Evolutionary conservation across 1,140 invertebrate genomes (phyloP), one percentile per base, ranked within the genome.

Genomic region (Ruditapes philippinarum): DNA sequence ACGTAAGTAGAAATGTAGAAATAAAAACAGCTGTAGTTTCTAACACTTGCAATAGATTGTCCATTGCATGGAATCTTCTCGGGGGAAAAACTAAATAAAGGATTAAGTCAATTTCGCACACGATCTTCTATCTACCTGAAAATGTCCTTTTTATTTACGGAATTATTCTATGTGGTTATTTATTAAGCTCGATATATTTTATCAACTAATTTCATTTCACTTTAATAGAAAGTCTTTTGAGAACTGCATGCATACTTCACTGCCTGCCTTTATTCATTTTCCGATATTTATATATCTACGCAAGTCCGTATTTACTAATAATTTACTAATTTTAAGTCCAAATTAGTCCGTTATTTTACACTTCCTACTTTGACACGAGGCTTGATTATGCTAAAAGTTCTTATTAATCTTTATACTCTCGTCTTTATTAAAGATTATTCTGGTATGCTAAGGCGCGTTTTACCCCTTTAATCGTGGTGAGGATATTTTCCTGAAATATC

Each of bases 401-500:
- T 57, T 70, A 38, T 11, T 36, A 40, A 70, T 70, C 65, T 70
- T 70, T 70, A n/a, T n/a, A 70, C 36, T 40, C 33, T 17, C 33
- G 65, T 70, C 65, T 36, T 9, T 70, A 38, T 19, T 7, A 70
- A 22, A 36, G 65, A 70, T 38, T 70, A 70, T 70, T 78, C 74
- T 22, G 17, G 31, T 31, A 78, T 78, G 54, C 31, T 78, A 57
- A 78, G 42, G 74, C 49, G 74, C 74, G 74, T 54, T 25, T 54
- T 78, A 78, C 33, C 74, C 74, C 33, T 78, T 78, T 31, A 51
- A 51, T 78, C 74, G 45, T 40, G 49, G 74, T 54, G 31, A 51
- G 74, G 74, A 36, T 78, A 51, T 49, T 31, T 57, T 78, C 74
- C 74, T 78, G 74, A 78, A 78, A 78, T 25, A 88, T 65, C 85